These are phyloP conservation scores for Anabas testudineus DNA, from an alignment of 2,797 vertebrate species.

Conservation along the genomic window DNA sequence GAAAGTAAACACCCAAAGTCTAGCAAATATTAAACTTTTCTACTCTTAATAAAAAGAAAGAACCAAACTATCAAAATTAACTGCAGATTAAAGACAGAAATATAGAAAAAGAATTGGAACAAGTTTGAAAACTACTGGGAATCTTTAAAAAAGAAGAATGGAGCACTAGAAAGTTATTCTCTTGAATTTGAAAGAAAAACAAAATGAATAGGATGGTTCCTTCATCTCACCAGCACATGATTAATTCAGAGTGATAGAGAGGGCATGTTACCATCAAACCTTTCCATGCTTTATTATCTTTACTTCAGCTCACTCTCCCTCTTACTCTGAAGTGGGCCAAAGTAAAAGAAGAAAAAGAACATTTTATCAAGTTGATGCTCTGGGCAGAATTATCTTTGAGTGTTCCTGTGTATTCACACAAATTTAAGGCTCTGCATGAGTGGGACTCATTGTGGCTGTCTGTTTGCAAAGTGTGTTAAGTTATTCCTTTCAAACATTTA, in stretches of 20 bases:
- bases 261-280: conserved; percentile 25
- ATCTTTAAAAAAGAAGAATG: background rate
- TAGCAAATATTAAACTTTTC: background rate
- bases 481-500: conserved; percentile 8
- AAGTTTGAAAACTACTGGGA: background rate
- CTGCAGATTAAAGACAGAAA: conserved; percentile 1
- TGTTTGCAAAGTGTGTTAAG: conserved; percentile 2
- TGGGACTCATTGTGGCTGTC: background rate
- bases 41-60: background rate
- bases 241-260: conserved; percentile 26
- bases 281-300: conserved; percentile 3
- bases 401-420: conserved; percentile 15
- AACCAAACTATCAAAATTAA: conserved; percentile 21
- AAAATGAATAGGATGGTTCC: conserved; percentile 13
- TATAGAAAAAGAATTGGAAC: conserved; percentile 10
- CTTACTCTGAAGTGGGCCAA: conserved; percentile 2
- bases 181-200: conserved; percentile 32
- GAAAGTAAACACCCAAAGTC: background rate
- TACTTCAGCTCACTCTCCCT: conserved; percentile 3
- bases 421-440: conserved; percentile 17
- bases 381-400: background rate
- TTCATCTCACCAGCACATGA: conserved; percentile 28
- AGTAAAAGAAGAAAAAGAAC: background rate
- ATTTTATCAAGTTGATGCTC: conserved; percentile 1
- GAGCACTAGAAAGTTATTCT: conserved; percentile 7